A percentile compares a stretch with the other conserved stretches of the same genome.
phyloP scores from a whole-genome alignment of 2,888 invertebrate genomes.

The Leptura quadrifasciata region DNA sequence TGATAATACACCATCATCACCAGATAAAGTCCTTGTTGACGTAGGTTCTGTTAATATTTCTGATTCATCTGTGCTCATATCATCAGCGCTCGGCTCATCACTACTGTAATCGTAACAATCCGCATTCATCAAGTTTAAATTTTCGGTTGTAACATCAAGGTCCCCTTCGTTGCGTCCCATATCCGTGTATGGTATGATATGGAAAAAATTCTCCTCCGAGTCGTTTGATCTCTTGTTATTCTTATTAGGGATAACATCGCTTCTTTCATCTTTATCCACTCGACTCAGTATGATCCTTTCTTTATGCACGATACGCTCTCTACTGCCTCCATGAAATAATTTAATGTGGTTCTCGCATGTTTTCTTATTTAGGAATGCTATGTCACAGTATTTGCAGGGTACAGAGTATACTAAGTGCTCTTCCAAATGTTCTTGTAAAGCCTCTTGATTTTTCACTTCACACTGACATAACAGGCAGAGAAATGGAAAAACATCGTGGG shows the following conservation, averaged over 20 bases:
- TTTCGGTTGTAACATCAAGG: slow-evolving; percentile 29
- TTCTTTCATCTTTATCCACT: slow-evolving; percentile 25
- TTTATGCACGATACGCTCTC: slow-evolving; percentile 34
- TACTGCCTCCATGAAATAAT: slow-evolving; percentile 33
- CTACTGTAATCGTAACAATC: neutral
- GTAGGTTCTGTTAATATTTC: slow-evolving; percentile 30
- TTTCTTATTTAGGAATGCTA: slow-evolving; percentile 48
- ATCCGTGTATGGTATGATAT: slow-evolving; percentile 29
- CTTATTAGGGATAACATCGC: neutral
- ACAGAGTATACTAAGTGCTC: slow-evolving; percentile 53
- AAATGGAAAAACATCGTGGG: slow-evolving; percentile 46
- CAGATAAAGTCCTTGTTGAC: neutral
- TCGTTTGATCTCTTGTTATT: neutral
- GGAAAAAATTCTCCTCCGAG: slow-evolving; percentile 3
- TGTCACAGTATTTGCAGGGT: slow-evolving; percentile 55
- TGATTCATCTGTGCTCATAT: slow-evolving; percentile 18
- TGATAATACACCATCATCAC: neutral
- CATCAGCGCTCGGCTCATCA: neutral
- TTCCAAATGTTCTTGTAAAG: slow-evolving; percentile 52
- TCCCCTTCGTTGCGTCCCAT: slow-evolving; percentile 23
- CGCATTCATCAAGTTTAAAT: slow-evolving; percentile 27
- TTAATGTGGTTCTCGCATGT: slow-evolving; percentile 43
- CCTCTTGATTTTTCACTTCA: slow-evolving; percentile 38
- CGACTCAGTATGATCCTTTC: slow-evolving; percentile 44
- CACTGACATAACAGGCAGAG: slow-evolving; percentile 51